Evolutionary conservation across 92 coral and sea anemone genomes (phyloP).

Genomic region (Parazoanthus swiftii): DNA sequence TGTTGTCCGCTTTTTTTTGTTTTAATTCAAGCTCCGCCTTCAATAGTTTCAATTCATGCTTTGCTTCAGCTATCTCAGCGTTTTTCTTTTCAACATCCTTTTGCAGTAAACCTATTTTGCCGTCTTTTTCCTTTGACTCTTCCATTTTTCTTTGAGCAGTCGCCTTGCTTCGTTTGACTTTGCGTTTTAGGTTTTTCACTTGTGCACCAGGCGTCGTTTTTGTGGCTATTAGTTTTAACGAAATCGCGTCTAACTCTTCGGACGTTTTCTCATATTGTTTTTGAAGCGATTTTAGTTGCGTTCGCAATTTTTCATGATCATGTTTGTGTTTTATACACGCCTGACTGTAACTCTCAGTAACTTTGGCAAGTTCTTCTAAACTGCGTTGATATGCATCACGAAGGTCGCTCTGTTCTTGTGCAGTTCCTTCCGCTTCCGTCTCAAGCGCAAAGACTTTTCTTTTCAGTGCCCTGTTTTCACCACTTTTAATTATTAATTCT

Average conservation of each 20-base stretch:
- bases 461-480: slow-evolving; percentile 2
- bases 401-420: slow-evolving; percentile 21
- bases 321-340: slow-evolving; percentile 12
- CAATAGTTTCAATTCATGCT: neutral
- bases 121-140: neutral
- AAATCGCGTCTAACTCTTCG: slow-evolving; percentile 7
- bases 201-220: neutral
- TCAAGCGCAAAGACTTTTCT: slow-evolving; percentile 11
- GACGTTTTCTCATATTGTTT: slow-evolving; percentile 21
- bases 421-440: slow-evolving; percentile 8
- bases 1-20: neutral
- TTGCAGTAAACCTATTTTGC: slow-evolving; percentile 19
- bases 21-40: slow-evolving; percentile 10
- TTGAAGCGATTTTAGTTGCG: slow-evolving; percentile 17
- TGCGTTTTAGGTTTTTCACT: neutral
- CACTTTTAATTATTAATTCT: neutral
- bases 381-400: neutral
- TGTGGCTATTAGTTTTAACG: neutral
- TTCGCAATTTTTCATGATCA: slow-evolving; percentile 28
- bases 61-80: slow-evolving; percentile 6
- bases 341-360: slow-evolving; percentile 18
- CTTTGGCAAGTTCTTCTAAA: slow-evolving; percentile 11
- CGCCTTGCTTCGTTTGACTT: slow-evolving; percentile 22
- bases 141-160: neutral
- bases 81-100: slow-evolving; percentile 13